Conservation (phyloP, 2,113 vertebrate species). For the Sapayoa aenigma region DNA sequence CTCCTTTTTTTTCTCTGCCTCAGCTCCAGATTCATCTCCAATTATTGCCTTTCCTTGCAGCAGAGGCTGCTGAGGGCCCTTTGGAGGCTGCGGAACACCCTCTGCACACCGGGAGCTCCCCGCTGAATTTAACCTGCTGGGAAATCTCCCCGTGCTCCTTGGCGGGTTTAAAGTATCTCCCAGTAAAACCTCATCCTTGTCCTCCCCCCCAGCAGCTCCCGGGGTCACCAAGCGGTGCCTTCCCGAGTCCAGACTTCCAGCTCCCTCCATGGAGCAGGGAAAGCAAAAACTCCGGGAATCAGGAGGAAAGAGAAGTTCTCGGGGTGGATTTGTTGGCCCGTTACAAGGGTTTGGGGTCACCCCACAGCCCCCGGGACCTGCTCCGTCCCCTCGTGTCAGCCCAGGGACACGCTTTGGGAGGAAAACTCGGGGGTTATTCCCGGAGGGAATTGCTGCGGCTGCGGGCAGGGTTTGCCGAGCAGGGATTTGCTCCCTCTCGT, state of each 20-base stretch:
- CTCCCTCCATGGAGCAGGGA: fast-evolving
- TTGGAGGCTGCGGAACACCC: neutral
- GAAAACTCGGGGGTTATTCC: fast-evolving
- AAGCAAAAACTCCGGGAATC: fast-evolving
- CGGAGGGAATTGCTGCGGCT: neutral
- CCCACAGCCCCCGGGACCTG: neutral
- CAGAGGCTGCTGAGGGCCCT: neutral
- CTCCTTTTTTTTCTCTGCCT: neutral
- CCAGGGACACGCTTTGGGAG: fast-evolving
- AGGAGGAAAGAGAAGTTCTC: fast-evolving
- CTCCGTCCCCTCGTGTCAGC: neutral
- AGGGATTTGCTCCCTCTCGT: conserved; percentile 30
- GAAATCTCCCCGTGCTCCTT: neutral
- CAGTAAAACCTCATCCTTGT: neutral
- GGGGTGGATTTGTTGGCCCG: neutral
- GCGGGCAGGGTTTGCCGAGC: neutral
- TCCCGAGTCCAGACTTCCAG: neutral
- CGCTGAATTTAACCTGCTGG: neutral
- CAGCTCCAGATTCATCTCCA: neutral
- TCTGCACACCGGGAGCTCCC: neutral
- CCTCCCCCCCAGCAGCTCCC: neutral
- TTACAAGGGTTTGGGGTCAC: neutral
- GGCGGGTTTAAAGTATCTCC: neutral
- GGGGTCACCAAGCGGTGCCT: neutral
- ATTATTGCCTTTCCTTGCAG: neutral